Conservation (phyloP, 1,140 invertebrate species). For the Drosophila sechellia region DNA sequence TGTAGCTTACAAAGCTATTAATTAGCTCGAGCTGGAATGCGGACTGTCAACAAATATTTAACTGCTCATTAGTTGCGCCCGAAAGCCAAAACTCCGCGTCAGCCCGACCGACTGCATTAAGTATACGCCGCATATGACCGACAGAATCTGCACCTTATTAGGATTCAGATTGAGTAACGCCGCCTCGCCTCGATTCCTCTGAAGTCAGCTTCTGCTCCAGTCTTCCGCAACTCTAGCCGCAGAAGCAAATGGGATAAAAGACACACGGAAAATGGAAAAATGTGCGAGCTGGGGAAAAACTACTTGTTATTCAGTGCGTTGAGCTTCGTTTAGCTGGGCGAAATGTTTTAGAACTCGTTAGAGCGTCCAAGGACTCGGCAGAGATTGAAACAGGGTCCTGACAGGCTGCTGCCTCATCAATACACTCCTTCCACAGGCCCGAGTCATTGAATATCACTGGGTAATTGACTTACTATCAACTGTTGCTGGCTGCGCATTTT, state of each 20-base stretch:
- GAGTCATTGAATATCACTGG: constrained; percentile 44
- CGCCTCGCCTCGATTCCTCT: constrained; percentile 60
- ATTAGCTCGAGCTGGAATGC: constrained; percentile 58
- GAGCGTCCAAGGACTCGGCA: constrained; percentile 37
- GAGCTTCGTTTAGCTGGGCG: constrained; percentile 79
- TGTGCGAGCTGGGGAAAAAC: constrained; percentile 51
- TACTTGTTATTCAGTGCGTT: constrained; percentile 81
- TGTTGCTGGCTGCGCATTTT: constrained; percentile 48
- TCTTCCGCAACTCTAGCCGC: constrained; percentile 47
- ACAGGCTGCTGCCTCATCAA: constrained; percentile 58
- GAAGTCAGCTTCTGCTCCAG: constrained; percentile 47
- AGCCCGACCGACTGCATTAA: constrained; percentile 37
- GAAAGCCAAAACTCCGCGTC: background rate
- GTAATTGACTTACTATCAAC: constrained; percentile 74
- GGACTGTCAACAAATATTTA: constrained; percentile 76
- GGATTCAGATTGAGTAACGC: constrained; percentile 59
- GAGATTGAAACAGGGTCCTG: constrained; percentile 45
- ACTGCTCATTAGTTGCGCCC: constrained; percentile 66
- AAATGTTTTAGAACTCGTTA: constrained; percentile 81
- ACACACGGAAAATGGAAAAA: constrained; percentile 48
- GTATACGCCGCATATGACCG: constrained; percentile 62
- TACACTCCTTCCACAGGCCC: constrained; percentile 26
- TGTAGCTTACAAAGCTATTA: constrained; percentile 73
- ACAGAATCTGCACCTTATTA: constrained; percentile 62
- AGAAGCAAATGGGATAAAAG: constrained; percentile 11